A percentile compares a stretch with the other conserved stretches of the same genome.
Conservation (phyloP, 2,797 vertebrate species). For the Anniella stebbinsi region DNA sequence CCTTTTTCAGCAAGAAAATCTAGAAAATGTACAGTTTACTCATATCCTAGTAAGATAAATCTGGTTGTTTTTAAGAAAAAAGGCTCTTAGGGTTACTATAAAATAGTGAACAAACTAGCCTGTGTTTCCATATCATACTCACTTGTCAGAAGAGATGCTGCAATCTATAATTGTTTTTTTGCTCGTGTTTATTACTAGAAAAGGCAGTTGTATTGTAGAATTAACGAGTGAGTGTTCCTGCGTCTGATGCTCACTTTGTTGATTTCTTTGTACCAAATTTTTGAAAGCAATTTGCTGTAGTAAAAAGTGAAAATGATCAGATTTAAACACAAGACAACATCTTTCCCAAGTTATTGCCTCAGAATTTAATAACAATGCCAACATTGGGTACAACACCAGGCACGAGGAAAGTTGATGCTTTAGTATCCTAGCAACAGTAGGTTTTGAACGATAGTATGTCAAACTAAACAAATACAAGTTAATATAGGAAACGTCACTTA, state of each 20-base stretch:
- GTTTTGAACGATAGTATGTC: neutral
- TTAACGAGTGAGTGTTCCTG: conserved; percentile 82
- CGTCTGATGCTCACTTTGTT: conserved; percentile 82
- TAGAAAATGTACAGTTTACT: neutral
- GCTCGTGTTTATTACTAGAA: conserved; percentile 90
- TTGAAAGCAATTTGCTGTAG: conserved; percentile 91
- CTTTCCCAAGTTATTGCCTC: neutral
- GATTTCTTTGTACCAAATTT: conserved; percentile 90
- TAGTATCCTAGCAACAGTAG: neutral
- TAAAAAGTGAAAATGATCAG: conserved; percentile 33
- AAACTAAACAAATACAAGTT: neutral
- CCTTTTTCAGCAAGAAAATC: neutral
- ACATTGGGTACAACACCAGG: neutral
- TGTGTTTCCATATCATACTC: conserved; percentile 66
- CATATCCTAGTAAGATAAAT: neutral
- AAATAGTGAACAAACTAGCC: conserved; percentile 19
- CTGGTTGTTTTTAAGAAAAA: conserved; percentile 27
- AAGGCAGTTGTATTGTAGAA: conserved; percentile 88
- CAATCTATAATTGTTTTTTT: conserved; percentile 90
- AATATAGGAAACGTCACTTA: conserved; percentile 19
- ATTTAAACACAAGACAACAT: neutral
- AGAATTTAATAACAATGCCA: neutral
- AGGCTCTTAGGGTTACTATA: neutral
- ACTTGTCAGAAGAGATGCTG: conserved; percentile 91
- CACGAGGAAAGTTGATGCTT: conserved; percentile 20